Conservation (phyloP, 2,113 vertebrate species). For the Polypterus senegalus region DNA sequence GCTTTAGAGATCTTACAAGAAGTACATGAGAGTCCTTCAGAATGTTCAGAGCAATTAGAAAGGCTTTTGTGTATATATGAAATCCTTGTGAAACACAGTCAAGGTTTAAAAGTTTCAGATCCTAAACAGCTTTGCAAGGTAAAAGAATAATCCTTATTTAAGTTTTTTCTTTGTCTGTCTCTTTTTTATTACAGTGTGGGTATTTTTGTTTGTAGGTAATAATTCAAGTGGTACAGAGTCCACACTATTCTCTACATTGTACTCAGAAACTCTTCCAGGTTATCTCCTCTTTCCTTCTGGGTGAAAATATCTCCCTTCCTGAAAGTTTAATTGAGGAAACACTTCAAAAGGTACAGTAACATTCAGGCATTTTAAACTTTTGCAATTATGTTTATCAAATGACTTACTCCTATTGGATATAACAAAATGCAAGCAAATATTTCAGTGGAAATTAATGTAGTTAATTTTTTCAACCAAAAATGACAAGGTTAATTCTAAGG, state of each 20-base stretch:
- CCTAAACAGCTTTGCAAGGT: conserved; percentile 70
- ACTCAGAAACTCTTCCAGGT: conserved; percentile 57
- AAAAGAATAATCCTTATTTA: conserved; percentile 8
- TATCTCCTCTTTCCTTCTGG: conserved; percentile 65
- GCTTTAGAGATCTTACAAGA: conserved; percentile 27
- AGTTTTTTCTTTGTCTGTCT: background rate
- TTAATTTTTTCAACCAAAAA: too few species aligned
- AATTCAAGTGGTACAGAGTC: conserved; percentile 45
- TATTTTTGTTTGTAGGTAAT: conserved; percentile 47
- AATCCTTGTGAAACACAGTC: conserved; percentile 56
- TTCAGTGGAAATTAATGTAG: too few species aligned
- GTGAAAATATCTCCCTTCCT: conserved; percentile 60
- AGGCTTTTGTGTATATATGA: conserved; percentile 65
- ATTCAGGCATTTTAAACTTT: too few species aligned
- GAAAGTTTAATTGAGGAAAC: conserved; percentile 49
- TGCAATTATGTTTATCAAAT: background rate
- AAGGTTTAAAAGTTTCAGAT: conserved; percentile 67
- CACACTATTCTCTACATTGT: conserved; percentile 51
- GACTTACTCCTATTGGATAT: background rate
- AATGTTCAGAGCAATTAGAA: conserved; percentile 63
- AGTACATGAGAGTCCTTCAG: conserved; percentile 23
- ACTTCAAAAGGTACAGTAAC: conserved; percentile 58
- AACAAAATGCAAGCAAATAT: too few species aligned
- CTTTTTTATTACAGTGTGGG: background rate
- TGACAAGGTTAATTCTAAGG: too few species aligned